Evolutionary conservation across 2,797 vertebrate genomes (phyloP).

Genomic region (Gallirallus australis): DNA sequence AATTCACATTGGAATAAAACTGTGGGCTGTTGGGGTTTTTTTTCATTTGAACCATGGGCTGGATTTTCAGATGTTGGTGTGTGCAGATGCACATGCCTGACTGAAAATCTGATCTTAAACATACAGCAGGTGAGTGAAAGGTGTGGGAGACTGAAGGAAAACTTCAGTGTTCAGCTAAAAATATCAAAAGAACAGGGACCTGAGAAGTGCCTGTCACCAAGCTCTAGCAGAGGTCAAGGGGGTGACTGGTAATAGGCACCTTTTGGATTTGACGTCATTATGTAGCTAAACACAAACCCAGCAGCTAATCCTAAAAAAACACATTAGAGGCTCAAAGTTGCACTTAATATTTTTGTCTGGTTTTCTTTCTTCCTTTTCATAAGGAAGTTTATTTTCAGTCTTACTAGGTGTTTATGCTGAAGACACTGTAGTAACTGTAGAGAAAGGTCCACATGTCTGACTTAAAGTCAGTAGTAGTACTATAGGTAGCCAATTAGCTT

Average conservation of each 20-base stretch:
- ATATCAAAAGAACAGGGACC: neutral
- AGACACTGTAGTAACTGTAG: neutral
- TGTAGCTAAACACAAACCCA: neutral
- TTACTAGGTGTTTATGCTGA: neutral
- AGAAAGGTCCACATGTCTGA: neutral
- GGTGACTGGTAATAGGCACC: neutral
- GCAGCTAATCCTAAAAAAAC: neutral
- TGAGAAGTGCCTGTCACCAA: neutral
- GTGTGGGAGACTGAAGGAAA: neutral
- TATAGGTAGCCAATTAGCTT: neutral
- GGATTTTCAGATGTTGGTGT: neutral
- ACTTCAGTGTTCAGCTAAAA: neutral
- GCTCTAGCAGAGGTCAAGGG: neutral
- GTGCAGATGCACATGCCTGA: neutral
- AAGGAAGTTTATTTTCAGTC: neutral
- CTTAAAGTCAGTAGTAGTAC: neutral
- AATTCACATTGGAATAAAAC: neutral
- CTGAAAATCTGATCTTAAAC: neutral
- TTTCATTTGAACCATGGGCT: neutral
- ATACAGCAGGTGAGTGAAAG: neutral
- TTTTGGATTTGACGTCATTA: neutral
- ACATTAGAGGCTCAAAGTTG: neutral
- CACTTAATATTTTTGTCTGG: neutral
- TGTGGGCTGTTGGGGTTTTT: neutral
- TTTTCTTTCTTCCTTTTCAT: neutral